Percentiles rank a stretch among this genome's conserved stretches.
These are phyloP conservation scores for Silurus meridionalis DNA, from an alignment of 2,113 vertebrate genomes.

Conservation along the genomic window DNA sequence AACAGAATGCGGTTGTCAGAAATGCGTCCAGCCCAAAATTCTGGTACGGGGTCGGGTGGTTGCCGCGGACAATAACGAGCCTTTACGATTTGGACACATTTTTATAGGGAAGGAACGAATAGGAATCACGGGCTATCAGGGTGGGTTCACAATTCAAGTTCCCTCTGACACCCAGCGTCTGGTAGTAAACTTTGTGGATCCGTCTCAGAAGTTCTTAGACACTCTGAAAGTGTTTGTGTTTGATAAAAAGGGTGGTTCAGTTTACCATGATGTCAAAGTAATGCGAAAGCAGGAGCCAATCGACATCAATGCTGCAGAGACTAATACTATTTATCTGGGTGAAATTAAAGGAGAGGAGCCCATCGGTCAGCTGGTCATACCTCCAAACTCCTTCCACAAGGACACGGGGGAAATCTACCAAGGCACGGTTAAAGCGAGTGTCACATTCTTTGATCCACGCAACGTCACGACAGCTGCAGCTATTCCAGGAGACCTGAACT, in stretches of 20 bases:
- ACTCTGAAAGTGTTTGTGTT: constrained; percentile 88
- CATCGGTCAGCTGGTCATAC: constrained; percentile 84
- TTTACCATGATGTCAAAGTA: constrained; percentile 90
- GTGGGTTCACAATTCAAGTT: constrained; percentile 89
- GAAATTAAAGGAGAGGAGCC: constrained; percentile 75
- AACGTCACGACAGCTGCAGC: constrained; percentile 80
- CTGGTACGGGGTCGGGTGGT: constrained; percentile 84
- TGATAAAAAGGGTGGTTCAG: constrained; percentile 80
- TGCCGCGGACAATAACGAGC: constrained; percentile 82
- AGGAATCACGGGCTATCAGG: constrained; percentile 89
- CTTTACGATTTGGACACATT: constrained; percentile 88
- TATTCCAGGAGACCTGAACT: constrained; percentile 89
- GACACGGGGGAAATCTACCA: constrained; percentile 79
- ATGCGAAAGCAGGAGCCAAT: constrained; percentile 81
- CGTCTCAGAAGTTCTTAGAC: constrained; percentile 79
- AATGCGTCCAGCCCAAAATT: constrained; percentile 78
- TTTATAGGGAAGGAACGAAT: constrained; percentile 78
- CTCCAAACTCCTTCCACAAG: constrained; percentile 79
- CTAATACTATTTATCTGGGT: constrained; percentile 80
- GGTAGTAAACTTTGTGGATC: constrained; percentile 87
- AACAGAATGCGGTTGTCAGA: constrained; percentile 82
- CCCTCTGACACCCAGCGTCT: constrained; percentile 77
- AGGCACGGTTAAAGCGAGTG: constrained; percentile 85
- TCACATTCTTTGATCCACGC: constrained; percentile 93
- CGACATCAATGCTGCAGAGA: constrained; percentile 74